phyloP scores from a whole-genome alignment of 2,113 vertebrate species.

The Ophthalmolycus amberensis region DNA sequence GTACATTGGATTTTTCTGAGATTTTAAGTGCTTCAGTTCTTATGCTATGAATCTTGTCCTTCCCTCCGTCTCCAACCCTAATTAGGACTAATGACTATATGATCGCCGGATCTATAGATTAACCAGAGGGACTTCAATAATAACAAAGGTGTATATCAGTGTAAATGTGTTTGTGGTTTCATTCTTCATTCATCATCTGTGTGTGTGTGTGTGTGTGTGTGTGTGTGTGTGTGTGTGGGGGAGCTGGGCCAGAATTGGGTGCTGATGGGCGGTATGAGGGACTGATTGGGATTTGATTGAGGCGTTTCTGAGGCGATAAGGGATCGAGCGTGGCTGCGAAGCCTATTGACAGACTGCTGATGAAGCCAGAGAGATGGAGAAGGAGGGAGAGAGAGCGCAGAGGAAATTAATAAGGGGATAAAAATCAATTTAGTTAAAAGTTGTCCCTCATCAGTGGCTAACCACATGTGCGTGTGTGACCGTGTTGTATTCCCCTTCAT shows the following conservation, averaged over 20 bases:
- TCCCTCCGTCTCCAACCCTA: slow-evolving; percentile 22
- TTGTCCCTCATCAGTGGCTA: slow-evolving; percentile 73
- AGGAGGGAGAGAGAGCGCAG: neutral
- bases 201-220: slow-evolving; percentile 41
- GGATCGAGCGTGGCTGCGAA: slow-evolving; percentile 72
- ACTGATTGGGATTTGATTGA: slow-evolving; percentile 85
- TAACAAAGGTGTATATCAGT: slow-evolving; percentile 38
- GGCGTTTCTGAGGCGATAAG: slow-evolving; percentile 81
- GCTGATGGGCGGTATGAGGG: slow-evolving; percentile 72
- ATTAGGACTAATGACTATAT: slow-evolving; percentile 57
- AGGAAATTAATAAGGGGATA: slow-evolving; percentile 81
- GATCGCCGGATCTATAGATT: slow-evolving; percentile 51
- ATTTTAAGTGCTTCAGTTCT: neutral
- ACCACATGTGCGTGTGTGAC: slow-evolving; percentile 43
- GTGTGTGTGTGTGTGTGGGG: slow-evolving; percentile 33
- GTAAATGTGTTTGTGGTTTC: slow-evolving; percentile 47
- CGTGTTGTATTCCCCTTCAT: slow-evolving; percentile 25
- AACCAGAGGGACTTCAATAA: slow-evolving; percentile 26
- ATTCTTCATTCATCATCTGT: slow-evolving; percentile 52
- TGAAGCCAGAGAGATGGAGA: slow-evolving; percentile 72
- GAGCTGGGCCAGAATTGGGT: slow-evolving; percentile 43
- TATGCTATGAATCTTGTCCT: neutral
- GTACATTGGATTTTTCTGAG: neutral
- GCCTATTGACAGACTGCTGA: slow-evolving; percentile 85
- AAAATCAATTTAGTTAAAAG: slow-evolving; percentile 84